Base-by-base conservation (phyloP, 2,113 vertebrate species). In the Aspidoscelis tigris region DNA sequence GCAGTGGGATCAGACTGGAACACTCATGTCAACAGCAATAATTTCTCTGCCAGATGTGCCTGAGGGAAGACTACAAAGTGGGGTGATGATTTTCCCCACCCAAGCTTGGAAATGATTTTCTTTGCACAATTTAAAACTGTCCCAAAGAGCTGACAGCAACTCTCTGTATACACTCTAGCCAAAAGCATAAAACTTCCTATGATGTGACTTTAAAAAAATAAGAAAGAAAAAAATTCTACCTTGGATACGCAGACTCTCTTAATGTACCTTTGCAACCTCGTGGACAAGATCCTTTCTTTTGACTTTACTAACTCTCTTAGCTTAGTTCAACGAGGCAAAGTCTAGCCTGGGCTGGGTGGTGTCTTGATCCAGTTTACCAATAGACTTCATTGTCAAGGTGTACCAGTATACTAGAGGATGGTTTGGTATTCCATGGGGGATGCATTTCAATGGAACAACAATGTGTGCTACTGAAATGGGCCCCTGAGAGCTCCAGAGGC, bases 51-150 rank as follows among this genome's bases (percentile, higher is more conserved):
- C 89, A 90, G 90, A 87, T 88, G 76, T 0, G 61, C 92, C 92
- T 88, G 86, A 91, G 88, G 93, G 93, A 93, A 91, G 90, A 86
- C 4, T 14, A 76, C 80, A 88, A 92, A 91, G 90, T 89, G 87
- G 18, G 58, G 58, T 18, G 18, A 61, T 61, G 58, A 61, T 61
- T 61, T 61, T 16, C 58, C 58, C 14, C 58, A 18, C 58, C 84
- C 90, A 87, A 92, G 73, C 79, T 91, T 92, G 61, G 82, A 69
- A 84, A 69, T 86, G 64, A 53, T 88, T 88, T 75, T 65, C 74
- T 95, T 93, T 84, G 87, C 84, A 16, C 72, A 76, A 71, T 83
- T 93, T 85, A 92, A 87, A 80, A 77, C 41, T 50, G 53, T 86
- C 43, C 47, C 55, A 58, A 90, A 82, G 70, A 89, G 55, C 84